Evolutionary conservation across 2,797 vertebrate genomes (phyloP).

Genomic region (Aythya fuligula): DNA sequence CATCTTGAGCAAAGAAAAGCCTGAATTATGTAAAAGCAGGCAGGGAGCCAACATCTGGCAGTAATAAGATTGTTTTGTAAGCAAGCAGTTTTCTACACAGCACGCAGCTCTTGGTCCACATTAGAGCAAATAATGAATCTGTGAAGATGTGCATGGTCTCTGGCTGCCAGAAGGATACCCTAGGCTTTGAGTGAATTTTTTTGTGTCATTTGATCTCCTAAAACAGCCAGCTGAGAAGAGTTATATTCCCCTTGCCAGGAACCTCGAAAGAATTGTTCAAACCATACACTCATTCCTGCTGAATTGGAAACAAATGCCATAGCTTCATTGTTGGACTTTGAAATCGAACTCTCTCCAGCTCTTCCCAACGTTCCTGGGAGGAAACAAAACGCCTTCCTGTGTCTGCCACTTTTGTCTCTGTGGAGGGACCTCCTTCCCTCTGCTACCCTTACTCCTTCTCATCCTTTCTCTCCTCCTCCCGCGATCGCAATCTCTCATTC

Average conservation of each 20-base stretch:
- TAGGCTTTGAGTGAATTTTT: conserved; percentile 47
- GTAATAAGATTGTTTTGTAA: conserved; percentile 79
- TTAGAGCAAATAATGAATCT: conserved; percentile 54
- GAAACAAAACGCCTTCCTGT: conserved; percentile 73
- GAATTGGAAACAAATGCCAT: conserved; percentile 76
- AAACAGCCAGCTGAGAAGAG: conserved; percentile 76
- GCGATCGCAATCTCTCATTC: conserved; percentile 39
- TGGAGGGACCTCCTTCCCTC: conserved; percentile 29
- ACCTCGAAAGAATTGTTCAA: conserved; percentile 72
- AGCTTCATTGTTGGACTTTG: conserved; percentile 63
- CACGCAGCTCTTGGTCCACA: conserved; percentile 41
- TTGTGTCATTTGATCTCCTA: conserved; percentile 72
- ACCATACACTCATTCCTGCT: conserved; percentile 64
- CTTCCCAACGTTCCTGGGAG: conserved; percentile 66
- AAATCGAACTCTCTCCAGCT: conserved; percentile 70
- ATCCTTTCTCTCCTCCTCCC: conserved; percentile 38
- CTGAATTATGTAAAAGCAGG: conserved; percentile 77
- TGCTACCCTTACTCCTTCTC: neutral
- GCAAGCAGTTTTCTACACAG: conserved; percentile 73
- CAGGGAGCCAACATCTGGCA: conserved; percentile 81
- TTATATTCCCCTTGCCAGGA: conserved; percentile 67
- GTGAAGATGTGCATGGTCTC: conserved; percentile 66
- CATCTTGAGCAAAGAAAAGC: conserved; percentile 74
- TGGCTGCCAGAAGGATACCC: conserved; percentile 70
- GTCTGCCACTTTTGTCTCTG: conserved; percentile 64